phyloP scores from a whole-genome alignment of 2,797 vertebrate species.

The Microhierax caerulescens region DNA sequence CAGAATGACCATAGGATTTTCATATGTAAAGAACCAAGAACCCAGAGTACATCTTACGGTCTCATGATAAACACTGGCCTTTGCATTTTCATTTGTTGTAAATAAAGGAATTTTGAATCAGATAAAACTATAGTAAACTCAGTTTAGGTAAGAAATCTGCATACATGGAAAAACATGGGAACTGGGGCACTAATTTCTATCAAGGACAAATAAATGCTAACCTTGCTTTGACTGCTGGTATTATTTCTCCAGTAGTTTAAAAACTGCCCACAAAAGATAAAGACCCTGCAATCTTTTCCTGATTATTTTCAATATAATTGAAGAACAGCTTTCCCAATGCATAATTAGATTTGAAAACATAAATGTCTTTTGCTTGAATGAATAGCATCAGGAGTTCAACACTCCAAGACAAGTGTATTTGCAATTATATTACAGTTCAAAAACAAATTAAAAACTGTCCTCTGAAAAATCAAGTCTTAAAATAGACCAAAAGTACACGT shows the following conservation, averaged over 20 bases:
- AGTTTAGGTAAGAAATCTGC: neutral
- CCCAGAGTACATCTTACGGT: neutral
- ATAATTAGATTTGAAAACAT: slow-evolving; percentile 28
- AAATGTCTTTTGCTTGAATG: slow-evolving; percentile 4
- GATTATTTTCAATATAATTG: neutral
- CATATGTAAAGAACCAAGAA: neutral
- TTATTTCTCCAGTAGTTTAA: neutral
- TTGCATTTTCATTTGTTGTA: neutral
- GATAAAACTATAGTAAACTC: neutral
- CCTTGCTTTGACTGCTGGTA: neutral
- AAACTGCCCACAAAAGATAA: neutral
- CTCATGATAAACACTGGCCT: neutral
- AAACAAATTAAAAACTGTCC: neutral
- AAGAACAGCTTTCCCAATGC: neutral
- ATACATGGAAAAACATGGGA: neutral
- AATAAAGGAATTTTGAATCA: neutral
- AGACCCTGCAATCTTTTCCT: neutral
- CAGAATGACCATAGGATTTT: neutral
- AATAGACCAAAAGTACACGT: neutral
- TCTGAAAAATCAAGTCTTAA: slow-evolving; percentile 14
- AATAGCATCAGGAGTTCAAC: slow-evolving; percentile 18
- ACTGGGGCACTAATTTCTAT: neutral
- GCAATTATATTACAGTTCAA: neutral
- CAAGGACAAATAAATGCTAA: neutral
- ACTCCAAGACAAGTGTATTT: neutral